Percentiles rank a stretch among this genome's conserved stretches.
Conservation (phyloP, 1,140 invertebrate species). For the Arctopsyche grandis region DNA sequence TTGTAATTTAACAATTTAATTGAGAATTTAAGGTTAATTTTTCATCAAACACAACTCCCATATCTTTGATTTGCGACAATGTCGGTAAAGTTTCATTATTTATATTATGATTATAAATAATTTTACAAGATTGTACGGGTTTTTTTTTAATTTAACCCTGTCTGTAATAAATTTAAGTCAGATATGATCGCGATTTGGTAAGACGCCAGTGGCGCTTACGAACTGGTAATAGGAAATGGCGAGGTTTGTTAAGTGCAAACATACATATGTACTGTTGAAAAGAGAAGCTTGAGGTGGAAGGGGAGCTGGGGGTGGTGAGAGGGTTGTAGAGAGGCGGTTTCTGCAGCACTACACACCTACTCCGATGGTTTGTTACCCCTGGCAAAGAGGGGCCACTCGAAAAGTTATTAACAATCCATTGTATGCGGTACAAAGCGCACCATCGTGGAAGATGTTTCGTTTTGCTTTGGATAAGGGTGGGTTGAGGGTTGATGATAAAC, state of each 20-base stretch:
- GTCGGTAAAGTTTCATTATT: no score
- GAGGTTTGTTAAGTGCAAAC: slow-evolving; percentile 23
- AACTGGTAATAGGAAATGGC: background rate
- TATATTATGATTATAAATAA: no score
- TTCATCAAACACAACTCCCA: no score
- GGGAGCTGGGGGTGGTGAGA: no score
- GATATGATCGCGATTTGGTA: slow-evolving; percentile 1
- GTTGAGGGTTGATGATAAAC: slow-evolving; percentile 37
- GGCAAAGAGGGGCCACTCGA: slow-evolving; percentile 47
- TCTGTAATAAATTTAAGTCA: background rate
- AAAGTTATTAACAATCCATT: slow-evolving; percentile 55
- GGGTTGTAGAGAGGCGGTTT: no score
- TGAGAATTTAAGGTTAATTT: no score
- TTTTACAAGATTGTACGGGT: no score
- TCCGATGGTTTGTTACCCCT: slow-evolving; percentile 34
- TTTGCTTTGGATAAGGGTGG: slow-evolving; percentile 21
- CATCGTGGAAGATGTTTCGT: slow-evolving; percentile 51
- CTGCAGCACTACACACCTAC: background rate
- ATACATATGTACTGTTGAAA: background rate
- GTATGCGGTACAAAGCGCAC: slow-evolving; percentile 49
- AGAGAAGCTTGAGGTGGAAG: background rate
- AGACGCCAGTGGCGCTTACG: background rate
- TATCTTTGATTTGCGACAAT: no score
- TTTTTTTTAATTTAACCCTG: no score
- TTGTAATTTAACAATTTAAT: no score